Base-by-base conservation (phyloP, 1,140 invertebrate genomes). In the Chrysopa pallens region DNA sequence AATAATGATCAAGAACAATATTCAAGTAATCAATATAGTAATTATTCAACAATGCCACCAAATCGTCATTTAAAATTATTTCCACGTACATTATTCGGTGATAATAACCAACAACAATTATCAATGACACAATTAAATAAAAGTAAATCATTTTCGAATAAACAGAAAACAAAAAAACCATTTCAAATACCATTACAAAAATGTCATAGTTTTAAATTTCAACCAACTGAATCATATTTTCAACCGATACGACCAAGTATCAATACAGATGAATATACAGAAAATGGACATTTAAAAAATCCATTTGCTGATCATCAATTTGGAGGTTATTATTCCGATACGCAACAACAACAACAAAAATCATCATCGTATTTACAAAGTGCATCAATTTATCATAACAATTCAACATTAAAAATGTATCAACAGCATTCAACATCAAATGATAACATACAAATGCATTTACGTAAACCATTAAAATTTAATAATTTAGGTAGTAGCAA, bases 161-260 rank as follows among this genome's bases (percentile, higher is more conserved):
- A 57, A 45, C 49, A 50, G 29, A 68, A 69, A 55, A 62, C 63
- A 48, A 68, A 65, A 58, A 69, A 69, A 52, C 69, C 71, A 45
- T 70, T 72, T 43, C 69, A 73, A 55, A 64, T 74, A 48, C 74
- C 73, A 1, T 50, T 78, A 17, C 74, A 75, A 53, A 78, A 78
- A 56, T 72, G 74, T 57, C 73, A 76, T 56, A 76, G 72, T 52
- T 76, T 76, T 51, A 74, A 76, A 49, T 78, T 76, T 46, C 73
- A 76, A 64, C 73, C 68, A 35, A 68, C 68, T 52, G 61, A 70
- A 42, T 57, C 55, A 38, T 74, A 76, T 51, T 78, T 76, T 45
- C 73, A 76, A 60, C 73, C 68, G 23, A 70, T 70, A 52, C 61
- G 69, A 44, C n/a, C 31, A 4, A 9, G n/a, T 23, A 23, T 23